A percentile compares a stretch with the other conserved stretches of the same genome.
Evolutionary conservation across 2,888 invertebrate species (phyloP).

Genomic region (Drosophila lutescens): DNA sequence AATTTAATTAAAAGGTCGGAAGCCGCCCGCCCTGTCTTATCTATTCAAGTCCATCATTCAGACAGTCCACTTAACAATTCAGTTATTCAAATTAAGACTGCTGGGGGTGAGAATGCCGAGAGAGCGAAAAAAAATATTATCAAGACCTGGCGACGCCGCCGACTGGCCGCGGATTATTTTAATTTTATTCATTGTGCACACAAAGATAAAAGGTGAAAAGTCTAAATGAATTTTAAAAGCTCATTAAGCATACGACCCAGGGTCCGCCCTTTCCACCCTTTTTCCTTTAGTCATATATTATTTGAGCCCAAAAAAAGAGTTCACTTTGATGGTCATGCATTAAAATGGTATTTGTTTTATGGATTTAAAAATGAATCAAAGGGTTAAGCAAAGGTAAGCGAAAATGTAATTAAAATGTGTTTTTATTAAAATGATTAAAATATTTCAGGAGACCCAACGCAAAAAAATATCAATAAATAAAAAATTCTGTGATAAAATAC

Average conservation of each 20-base stretch:
- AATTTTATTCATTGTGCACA: slow-evolving; percentile 75
- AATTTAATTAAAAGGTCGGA: slow-evolving; percentile 76
- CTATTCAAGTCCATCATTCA: slow-evolving; percentile 61
- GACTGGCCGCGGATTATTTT: slow-evolving; percentile 68
- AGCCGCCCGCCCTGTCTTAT: slow-evolving; percentile 47
- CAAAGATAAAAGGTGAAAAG: slow-evolving; percentile 75
- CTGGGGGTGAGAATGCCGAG: slow-evolving; percentile 8
- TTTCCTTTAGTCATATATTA: slow-evolving; percentile 13
- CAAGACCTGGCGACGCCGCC: slow-evolving; percentile 45
- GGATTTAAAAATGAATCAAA: not conserved
- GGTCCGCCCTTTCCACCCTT: slow-evolving; percentile 4
- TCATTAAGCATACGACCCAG: slow-evolving; percentile 47
- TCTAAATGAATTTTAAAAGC: slow-evolving; percentile 74
- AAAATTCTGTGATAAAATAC: not conserved
- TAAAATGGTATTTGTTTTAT: slow-evolving; percentile 5
- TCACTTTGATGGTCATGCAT: slow-evolving; percentile 12
- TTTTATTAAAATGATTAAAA: not conserved
- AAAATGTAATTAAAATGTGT: not conserved
- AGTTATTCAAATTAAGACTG: slow-evolving; percentile 70
- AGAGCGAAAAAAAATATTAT: slow-evolving; percentile 45
- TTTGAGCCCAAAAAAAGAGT: slow-evolving; percentile 19
- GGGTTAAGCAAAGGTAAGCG: not conserved
- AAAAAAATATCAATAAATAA: not conserved
- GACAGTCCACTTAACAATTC: slow-evolving; percentile 70
- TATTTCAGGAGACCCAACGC: too few relatives aligned